phyloP scores from a whole-genome alignment of 2,797 vertebrate species.

The Stomatorhinus walkeri region DNA sequence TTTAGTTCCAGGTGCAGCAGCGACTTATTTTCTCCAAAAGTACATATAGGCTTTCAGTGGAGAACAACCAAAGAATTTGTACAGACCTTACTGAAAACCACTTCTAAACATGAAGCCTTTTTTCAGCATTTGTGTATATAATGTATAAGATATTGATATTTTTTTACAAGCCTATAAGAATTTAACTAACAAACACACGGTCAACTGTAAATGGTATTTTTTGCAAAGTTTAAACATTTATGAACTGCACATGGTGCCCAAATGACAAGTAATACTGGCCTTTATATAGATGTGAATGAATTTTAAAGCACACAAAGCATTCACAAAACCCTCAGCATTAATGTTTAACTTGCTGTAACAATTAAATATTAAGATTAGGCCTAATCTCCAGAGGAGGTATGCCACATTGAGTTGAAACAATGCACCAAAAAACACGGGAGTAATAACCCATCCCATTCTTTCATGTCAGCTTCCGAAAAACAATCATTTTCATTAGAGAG shows the following conservation, averaged over 20 bases:
- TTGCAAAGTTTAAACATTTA: not conserved
- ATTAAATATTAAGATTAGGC: not conserved
- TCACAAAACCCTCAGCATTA: not conserved
- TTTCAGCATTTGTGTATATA: not conserved
- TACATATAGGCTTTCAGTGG: not conserved
- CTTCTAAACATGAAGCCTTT: not conserved
- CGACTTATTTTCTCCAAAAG: not conserved
- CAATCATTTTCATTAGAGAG: not conserved
- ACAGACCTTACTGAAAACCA: not conserved
- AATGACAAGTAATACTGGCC: not conserved
- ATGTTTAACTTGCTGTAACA: not conserved
- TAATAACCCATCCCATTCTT: not conserved
- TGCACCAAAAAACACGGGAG: not conserved
- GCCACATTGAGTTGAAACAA: not conserved
- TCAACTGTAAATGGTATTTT: not conserved
- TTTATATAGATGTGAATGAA: not conserved
- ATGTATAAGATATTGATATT: not conserved
- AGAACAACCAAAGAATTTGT: not conserved
- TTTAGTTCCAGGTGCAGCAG: not conserved
- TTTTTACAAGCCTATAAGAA: not conserved
- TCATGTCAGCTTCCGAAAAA: not conserved
- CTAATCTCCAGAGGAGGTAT: not conserved
- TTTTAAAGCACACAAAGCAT: not conserved
- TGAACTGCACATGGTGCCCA: not conserved
- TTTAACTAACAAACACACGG: not conserved